Base-by-base conservation (phyloP, 2,888 invertebrate genomes). In the Diploptera punctata region DNA sequence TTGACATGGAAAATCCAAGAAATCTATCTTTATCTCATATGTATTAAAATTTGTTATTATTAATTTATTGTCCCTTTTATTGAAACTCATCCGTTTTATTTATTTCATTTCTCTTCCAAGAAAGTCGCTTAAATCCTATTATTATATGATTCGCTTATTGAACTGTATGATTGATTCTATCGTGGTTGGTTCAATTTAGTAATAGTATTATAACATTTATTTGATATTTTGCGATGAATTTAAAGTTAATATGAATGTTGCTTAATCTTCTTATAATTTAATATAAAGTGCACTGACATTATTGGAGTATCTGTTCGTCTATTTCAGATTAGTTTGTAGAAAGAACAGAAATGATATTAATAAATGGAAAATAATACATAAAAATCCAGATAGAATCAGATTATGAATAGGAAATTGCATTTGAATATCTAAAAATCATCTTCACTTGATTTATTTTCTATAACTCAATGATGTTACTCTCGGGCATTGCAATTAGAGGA, bases 321-420 rank as follows among this genome's bases (percentile, higher is more conserved):
- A 2, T 24, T n/a, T n/a, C n/a, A n/a, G n/a, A 13, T 24, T 21
- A 4, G 24, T 57, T n/a, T 16, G n/a, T 29, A 57, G 29, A 16
- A 16, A 57, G 57, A 24, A 24, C n/a, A 3, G 29, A 57, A 29
- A 31, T 29, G 57, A n/a, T 52, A 2, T 52, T 52, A 52, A 24
- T 52, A 52, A 29, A 57, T 21, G 29, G 16, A 54, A 21, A 47
- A 57, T 33, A n/a, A 57, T 57, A 24, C 57, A 5, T 5, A 31
- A n/a, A n/a, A 52, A 52, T 3, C 24, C 24, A 52, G 24, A 24
- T 24, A 3, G 24, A 24, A 5, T 24, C 13, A 10, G 13, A 29
- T 57, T n/a, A 16, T 57, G 57, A 57, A 31, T 31, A 57, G 29
- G 3, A n/a, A 57, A 57, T 57, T 57, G 18, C n/a, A 57, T 29